Evolutionary conservation across 1,140 invertebrate genomes (phyloP).

Genomic region (Bombyx mandarina): DNA sequence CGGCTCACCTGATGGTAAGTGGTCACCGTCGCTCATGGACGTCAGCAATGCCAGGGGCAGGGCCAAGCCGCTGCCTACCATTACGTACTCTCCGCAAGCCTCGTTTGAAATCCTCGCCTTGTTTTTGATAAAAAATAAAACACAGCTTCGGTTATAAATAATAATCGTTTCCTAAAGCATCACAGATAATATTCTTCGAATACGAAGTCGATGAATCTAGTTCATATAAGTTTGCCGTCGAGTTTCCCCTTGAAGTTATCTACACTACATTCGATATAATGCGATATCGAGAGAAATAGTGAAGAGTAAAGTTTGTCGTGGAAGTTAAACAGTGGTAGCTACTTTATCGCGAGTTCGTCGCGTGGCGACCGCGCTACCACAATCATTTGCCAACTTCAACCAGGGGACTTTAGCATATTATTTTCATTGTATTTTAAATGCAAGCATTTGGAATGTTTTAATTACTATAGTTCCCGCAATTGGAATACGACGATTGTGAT

Average conservation of each 20-base stretch:
- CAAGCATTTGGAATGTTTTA: too few species aligned
- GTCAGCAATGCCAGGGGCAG: too few species aligned
- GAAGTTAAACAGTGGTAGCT: constrained; percentile 22
- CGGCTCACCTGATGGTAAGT: too few species aligned
- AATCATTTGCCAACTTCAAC: constrained; percentile 22
- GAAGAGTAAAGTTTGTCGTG: constrained; percentile 20
- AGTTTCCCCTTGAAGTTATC: constrained; percentile 13
- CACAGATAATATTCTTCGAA: background rate
- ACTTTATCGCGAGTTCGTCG: constrained; percentile 18
- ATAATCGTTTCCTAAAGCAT: too few species aligned
- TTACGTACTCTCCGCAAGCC: too few species aligned
- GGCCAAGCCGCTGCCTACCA: too few species aligned
- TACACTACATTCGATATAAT: constrained; percentile 19
- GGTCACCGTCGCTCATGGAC: too few species aligned
- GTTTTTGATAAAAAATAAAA: too few species aligned
- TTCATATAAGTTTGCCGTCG: constrained; percentile 13
- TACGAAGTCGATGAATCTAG: constrained; percentile 11
- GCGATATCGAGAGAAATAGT: constrained; percentile 20
- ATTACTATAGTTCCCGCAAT: too few species aligned
- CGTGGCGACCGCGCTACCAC: constrained; percentile 16
- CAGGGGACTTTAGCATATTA: constrained; percentile 12
- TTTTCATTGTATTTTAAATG: constrained; percentile 8
- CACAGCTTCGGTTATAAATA: too few species aligned
- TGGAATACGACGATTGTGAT: too few species aligned
- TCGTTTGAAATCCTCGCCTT: too few species aligned